Evolutionary conservation across 2,797 vertebrate genomes (phyloP).

Genomic region (Sebastes paucispinis): DNA sequence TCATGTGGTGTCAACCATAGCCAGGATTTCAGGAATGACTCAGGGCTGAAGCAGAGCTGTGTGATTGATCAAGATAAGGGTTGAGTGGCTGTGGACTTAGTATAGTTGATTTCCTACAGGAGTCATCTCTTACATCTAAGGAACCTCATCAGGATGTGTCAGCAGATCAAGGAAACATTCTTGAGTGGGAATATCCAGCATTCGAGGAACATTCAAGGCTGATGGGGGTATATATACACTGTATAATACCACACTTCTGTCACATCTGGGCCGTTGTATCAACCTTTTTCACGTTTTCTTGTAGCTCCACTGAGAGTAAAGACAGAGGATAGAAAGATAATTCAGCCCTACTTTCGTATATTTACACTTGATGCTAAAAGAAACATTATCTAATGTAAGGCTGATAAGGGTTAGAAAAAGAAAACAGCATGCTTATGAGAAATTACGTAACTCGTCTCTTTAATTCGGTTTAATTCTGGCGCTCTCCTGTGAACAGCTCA

Average conservation of each 20-base stretch:
- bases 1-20: not conserved
- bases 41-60: not conserved
- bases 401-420: constrained; percentile 46
- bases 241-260: constrained; percentile 22
- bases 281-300: constrained; percentile 29
- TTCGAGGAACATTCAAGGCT: not conserved
- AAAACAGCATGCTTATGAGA: constrained; percentile 42
- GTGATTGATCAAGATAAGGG: constrained; percentile 53
- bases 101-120: constrained; percentile 2
- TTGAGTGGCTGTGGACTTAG: not conserved
- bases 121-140: not conserved
- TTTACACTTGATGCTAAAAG: constrained; percentile 49
- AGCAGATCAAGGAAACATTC: constrained; percentile 19
- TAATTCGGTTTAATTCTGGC: constrained; percentile 26
- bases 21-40: constrained; percentile 30
- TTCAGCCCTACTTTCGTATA: constrained; percentile 44
- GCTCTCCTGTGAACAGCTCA: constrained; percentile 31
- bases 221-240: not conserved
- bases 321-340: constrained; percentile 26
- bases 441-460: constrained; percentile 31
- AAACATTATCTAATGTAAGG: constrained; percentile 59
- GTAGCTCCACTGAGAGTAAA: constrained; percentile 4
- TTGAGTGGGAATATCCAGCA: not conserved
- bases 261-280: constrained; percentile 37
- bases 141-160: constrained; percentile 19